phyloP scores from a whole-genome alignment of 2,888 invertebrate genomes.

The Ferrisia virgata region DNA sequence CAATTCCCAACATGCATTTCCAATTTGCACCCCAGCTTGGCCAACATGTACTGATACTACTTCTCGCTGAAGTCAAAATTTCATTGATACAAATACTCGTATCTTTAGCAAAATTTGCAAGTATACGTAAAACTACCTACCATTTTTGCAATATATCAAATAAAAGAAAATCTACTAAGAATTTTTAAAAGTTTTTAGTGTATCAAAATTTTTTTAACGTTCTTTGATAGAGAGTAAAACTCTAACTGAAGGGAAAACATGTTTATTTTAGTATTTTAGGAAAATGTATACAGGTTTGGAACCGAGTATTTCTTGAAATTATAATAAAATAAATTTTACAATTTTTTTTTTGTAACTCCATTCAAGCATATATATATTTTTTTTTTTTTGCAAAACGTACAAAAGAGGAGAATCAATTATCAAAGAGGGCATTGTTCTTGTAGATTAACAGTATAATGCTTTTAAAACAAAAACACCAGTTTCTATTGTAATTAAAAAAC shows the following conservation, averaged over 20 bases:
- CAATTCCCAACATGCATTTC: conserved; percentile 41
- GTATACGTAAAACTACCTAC: not conserved
- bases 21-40: conserved; percentile 39
- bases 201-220: not conserved
- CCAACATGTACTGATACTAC: conserved; percentile 40
- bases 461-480: too few relatives aligned
- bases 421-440: too few relatives aligned
- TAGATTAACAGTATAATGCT: too few relatives aligned
- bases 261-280: not conserved
- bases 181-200: not conserved
- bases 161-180: conserved; percentile 30
- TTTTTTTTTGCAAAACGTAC: too few relatives aligned
- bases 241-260: not conserved
- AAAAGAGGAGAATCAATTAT: too few relatives aligned
- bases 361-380: too few relatives aligned
- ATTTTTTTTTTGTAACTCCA: not conserved
- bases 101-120: not conserved
- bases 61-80: conserved; percentile 24
- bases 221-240: conserved; percentile 9
- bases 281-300: not conserved
- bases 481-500: too few relatives aligned
- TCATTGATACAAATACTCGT: not conserved
- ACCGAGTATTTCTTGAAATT: not conserved
- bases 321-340: too few relatives aligned
- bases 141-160: not conserved